Base-by-base conservation (phyloP, 2,113 vertebrate genomes). In the Mesoclemmys tuberculata region DNA sequence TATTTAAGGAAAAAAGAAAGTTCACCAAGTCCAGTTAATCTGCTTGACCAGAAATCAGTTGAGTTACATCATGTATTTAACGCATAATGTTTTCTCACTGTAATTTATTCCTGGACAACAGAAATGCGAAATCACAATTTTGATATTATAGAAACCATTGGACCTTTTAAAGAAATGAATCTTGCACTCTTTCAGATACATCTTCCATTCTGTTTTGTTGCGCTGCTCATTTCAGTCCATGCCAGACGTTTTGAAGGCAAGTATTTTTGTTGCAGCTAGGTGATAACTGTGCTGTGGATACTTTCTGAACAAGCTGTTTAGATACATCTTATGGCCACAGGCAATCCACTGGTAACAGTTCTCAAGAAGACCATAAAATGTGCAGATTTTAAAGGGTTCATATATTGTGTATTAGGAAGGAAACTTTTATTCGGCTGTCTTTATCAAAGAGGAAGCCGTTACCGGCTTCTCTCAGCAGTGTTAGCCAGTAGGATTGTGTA, bases 1-100 rank as follows among this genome's bases (percentile, higher is more conserved):
- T 48, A 10, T 35, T 97, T 95, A 49, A 58, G 44, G 58, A 92
- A 89, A 82, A 95, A 96, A 89, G 64, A 12, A 90, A 92, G 41
- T 29, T 96, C 46, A 89, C 74, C 14, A 92, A 79, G 78, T 93
- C 93, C 75, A 18, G 71, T 92, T 49, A 26, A 84, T 27, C 89
- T 85, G 82, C 46, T 92, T 55, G 48, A 31, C 49, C 54, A 44
- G 80, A 91, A 56, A 94, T 93, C 88, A 89, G 81, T 78, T 48
- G 74, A 58, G 1, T 27, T 92, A 80, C 44, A 85, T 79, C 44
- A 48, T 84, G 27, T 87, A 38, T 90, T 81, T 90, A 56, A 56
- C 64, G 89, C 68, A 55, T 19, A 87, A 71, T 84, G 79, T 87
- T 93, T 96, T 89, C 44, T 88, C 74, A 74, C 22, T 31, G 54